Evolutionary conservation across 2,888 invertebrate species (phyloP).

Genomic region (Anticlea derivata): DNA sequence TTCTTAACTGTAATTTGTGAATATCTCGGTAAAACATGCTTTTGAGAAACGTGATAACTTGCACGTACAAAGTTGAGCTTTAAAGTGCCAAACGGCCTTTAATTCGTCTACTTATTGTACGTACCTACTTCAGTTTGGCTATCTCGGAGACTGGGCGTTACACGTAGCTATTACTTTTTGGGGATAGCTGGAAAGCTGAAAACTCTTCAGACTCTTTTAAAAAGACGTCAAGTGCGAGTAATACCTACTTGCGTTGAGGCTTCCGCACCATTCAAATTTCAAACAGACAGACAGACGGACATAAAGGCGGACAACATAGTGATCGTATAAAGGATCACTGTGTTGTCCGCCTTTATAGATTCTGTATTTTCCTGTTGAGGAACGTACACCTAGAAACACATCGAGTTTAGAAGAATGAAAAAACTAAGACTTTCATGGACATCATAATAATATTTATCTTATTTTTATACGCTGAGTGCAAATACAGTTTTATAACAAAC

Average conservation of each 20-base stretch:
- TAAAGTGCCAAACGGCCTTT: conserved; percentile 25
- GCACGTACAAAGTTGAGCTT: conserved; percentile 26
- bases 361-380: no score
- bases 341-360: no score
- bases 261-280: no score
- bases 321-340: no score
- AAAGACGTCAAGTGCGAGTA: no score
- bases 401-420: no score
- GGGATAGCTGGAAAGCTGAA: no score
- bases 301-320: no score
- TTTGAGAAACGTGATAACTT: conserved; percentile 39
- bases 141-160: background rate
- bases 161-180: background rate
- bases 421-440: background rate
- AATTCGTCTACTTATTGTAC: conserved; percentile 21
- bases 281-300: no score
- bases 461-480: conserved; percentile 9
- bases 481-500: conserved; percentile 42
- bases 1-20: conserved; percentile 49
- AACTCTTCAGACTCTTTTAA: no score
- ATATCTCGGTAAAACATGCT: conserved; percentile 44
- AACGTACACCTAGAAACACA: no score
- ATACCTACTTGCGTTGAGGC: no score
- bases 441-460: background rate
- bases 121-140: conserved; percentile 3